Conservation (phyloP, 2,888 invertebrate species). For the Ophioninae sp. region DNA sequence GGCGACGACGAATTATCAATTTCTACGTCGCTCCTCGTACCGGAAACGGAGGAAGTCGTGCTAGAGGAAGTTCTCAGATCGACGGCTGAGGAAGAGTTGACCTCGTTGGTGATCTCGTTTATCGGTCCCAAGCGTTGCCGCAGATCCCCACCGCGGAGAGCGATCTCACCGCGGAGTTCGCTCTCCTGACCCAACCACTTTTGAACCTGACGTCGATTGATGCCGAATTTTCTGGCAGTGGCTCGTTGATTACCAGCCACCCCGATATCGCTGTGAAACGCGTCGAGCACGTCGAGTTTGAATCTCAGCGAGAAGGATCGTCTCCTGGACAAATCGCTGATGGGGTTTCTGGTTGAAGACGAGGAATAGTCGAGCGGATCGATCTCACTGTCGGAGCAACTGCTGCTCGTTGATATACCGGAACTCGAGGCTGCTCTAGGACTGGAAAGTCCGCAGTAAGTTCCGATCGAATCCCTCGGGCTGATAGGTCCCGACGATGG, state of each 20-base stretch:
- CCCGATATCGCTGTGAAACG: conserved; percentile 80
- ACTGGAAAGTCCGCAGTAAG: conserved; percentile 69
- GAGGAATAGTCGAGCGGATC: conserved; percentile 73
- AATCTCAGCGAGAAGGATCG: conserved; percentile 82
- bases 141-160: conserved; percentile 73
- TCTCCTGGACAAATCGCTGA: conserved; percentile 72
- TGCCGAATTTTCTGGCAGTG: conserved; percentile 82
- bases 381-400: conserved; percentile 78
- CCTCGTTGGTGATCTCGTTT: conserved; percentile 68
- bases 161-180: conserved; percentile 79
- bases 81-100: conserved; percentile 67
- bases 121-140: conserved; percentile 79
- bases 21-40: conserved; percentile 69
- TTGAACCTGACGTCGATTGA: conserved; percentile 82
- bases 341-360: conserved; percentile 50
- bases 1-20: conserved; percentile 67
- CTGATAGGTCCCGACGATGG: conserved; percentile 66
- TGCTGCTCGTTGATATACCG: conserved; percentile 72
- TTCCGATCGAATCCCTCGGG: conserved; percentile 65
- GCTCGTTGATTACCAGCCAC: conserved; percentile 82
- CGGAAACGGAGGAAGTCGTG: conserved; percentile 22
- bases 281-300: conserved; percentile 81
- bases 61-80: conserved; percentile 72
- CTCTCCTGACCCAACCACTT: conserved; percentile 82
- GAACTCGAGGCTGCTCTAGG: conserved; percentile 71